Conservation (phyloP, 1,140 invertebrate species). For the Papilio xuthus region DNA sequence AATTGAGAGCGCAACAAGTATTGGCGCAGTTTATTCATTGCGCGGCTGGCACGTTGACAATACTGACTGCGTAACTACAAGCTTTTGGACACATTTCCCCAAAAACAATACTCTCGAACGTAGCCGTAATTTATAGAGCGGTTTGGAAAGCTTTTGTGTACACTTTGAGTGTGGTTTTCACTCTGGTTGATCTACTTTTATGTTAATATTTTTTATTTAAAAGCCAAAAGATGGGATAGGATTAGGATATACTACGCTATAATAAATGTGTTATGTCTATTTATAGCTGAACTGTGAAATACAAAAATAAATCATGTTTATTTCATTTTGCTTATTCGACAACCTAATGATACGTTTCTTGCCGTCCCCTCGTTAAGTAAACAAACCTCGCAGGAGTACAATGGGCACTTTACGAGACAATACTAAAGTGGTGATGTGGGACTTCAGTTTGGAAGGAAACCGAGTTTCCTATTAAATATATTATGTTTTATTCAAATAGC, state of each 20-base stretch:
- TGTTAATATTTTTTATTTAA: not conserved
- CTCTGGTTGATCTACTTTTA: slow-evolving; percentile 1
- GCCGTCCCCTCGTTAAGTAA: not conserved
- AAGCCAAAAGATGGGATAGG: not conserved
- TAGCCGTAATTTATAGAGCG: slow-evolving; percentile 20
- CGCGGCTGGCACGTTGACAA: not conserved
- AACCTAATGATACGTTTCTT: not conserved
- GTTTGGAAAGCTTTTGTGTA: slow-evolving; percentile 17
- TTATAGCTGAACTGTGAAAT: not conserved
- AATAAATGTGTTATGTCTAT: not conserved
- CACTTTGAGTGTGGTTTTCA: not conserved
- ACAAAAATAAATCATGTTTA: not conserved
- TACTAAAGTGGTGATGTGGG: slow-evolving; percentile 3
- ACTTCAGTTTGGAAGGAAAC: not conserved
- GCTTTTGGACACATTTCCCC: slow-evolving; percentile 15
- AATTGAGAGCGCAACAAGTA: slow-evolving; percentile 24
- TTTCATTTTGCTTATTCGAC: not conserved
- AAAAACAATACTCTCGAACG: slow-evolving; percentile 23
- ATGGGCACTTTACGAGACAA: slow-evolving; percentile 14
- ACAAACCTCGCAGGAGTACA: not conserved
- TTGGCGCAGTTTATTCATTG: slow-evolving; percentile 17
- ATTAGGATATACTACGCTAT: not conserved
- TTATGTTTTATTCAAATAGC: not conserved
- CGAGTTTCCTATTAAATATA: not conserved
- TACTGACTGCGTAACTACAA: slow-evolving; percentile 21